phyloP scores from a whole-genome alignment of 1,140 invertebrate species.

The Platyscapa corneri region DNA sequence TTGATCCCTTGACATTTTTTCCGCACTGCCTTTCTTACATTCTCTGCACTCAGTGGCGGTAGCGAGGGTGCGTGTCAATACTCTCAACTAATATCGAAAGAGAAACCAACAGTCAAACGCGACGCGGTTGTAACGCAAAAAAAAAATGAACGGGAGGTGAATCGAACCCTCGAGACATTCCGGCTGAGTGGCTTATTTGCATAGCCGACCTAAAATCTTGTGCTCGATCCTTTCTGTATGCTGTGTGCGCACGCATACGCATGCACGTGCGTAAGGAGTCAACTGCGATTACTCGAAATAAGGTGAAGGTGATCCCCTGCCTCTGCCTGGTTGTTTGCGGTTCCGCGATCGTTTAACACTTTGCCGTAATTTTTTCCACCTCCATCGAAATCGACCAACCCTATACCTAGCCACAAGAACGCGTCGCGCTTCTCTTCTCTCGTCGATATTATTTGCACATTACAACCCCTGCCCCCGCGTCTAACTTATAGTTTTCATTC shows the following conservation, averaged over 20 bases:
- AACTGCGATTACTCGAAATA: slow-evolving; percentile 63
- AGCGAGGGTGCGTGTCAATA: slow-evolving; percentile 19
- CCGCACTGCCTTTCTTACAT: background rate
- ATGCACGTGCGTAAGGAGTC: slow-evolving; percentile 4
- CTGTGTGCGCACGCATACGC: background rate
- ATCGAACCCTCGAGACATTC: slow-evolving; percentile 52
- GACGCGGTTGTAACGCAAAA: background rate
- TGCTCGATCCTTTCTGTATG: slow-evolving; percentile 31
- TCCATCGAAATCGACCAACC: background rate
- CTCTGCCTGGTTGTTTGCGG: slow-evolving; percentile 54
- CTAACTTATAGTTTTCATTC: background rate
- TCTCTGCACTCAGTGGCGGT: background rate
- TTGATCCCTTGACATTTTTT: background rate
- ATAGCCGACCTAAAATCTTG: slow-evolving; percentile 43
- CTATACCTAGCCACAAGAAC: slow-evolving; percentile 11
- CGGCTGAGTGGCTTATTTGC: slow-evolving; percentile 53
- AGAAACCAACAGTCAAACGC: slow-evolving; percentile 13
- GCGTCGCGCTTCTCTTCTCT: slow-evolving; percentile 54
- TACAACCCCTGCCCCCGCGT: background rate
- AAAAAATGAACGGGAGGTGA: slow-evolving; percentile 18
- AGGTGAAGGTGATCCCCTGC: slow-evolving; percentile 52
- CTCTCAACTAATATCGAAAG: slow-evolving; percentile 18
- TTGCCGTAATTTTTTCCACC: slow-evolving; percentile 62
- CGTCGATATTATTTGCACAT: slow-evolving; percentile 53
- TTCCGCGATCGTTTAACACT: slow-evolving; percentile 64